Base-by-base conservation (phyloP, 2,888 invertebrate species). In the Cryptocheilus praepositus region DNA sequence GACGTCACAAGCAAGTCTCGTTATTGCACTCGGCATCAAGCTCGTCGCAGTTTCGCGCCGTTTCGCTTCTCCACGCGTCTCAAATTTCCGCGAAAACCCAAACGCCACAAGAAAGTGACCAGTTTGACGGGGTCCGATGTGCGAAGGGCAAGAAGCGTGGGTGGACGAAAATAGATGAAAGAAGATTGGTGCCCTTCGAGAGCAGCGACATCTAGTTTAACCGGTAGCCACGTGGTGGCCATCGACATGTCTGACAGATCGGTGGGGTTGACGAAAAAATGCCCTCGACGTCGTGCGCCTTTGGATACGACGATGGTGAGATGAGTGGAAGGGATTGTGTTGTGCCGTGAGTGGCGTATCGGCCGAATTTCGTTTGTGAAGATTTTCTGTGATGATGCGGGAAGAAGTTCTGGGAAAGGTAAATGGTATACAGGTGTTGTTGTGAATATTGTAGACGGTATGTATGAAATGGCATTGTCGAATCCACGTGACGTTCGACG, bases 1-100 rank as follows among this genome's bases (percentile, higher is more conserved):
- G 79, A 82, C 82, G 80, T 82, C 82, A 80, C 73, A 16, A 49
- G 49, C 18, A 13, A 49, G 16, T 49, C 49, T 76, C 63, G 64
- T 69, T 64, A 64, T 56, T 70, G 58, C 67, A 61, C 60, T 71
- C 66, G 67, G 53, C 71, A 63, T 67, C 64, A 60, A 65, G 56
- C 43, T 36, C n/a, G 62, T 66, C 64, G 53, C 73, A 77, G 79
- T 79, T 79, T 76, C 75, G 63, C 67, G 67, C 71, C 56, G 73
- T 70, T 79, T 70, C 71, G 52, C 63, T 71, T 65, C 60, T 21
- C 7, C 3, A n/a, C 54, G 36, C 54, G 54, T 25, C 36, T 54
- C 54, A 16, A 15, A 8, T 18, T 54, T 28, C 36, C 28, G 13
- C 11, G 21, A 54, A n/a, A 28, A 25, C 7, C 25, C 15, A n/a